A percentile compares a stretch with the other conserved stretches of the same genome.
Conservation (phyloP, 2,113 vertebrate species). For the Zingel zingel region DNA sequence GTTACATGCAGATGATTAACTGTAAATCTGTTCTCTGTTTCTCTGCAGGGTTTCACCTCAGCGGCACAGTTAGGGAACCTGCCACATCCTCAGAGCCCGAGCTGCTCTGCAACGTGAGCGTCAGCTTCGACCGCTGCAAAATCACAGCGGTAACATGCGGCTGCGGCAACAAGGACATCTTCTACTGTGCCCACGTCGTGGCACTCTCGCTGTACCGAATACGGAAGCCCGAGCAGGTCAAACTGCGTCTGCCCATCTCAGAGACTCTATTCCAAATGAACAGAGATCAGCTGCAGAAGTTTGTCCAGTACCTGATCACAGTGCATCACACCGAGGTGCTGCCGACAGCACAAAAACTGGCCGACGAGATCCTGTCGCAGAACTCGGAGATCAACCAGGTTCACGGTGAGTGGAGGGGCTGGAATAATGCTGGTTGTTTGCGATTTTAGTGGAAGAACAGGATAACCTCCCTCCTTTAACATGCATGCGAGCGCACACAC, state of each 20-base stretch:
- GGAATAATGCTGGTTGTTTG: no score
- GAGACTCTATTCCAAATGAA: slow-evolving; percentile 99
- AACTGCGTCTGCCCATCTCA: slow-evolving; percentile 98
- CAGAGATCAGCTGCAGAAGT: slow-evolving; percentile 97
- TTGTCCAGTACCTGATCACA: slow-evolving; percentile 99
- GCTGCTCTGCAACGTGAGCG: slow-evolving; percentile 94
- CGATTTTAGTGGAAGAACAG: not conserved
- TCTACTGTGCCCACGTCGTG: slow-evolving; percentile 98
- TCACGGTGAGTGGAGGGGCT: slow-evolving; percentile 88
- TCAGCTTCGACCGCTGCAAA: slow-evolving; percentile 99
- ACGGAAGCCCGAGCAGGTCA: slow-evolving; percentile 97
- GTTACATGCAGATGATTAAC: not conserved
- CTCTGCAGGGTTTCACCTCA: slow-evolving; percentile 93
- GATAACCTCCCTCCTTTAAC: not conserved
- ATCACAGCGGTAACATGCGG: slow-evolving; percentile 98
- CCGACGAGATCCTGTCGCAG: slow-evolving; percentile 97
- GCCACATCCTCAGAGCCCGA: slow-evolving; percentile 91
- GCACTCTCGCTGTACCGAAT: slow-evolving; percentile 96
- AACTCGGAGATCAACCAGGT: slow-evolving; percentile 99
- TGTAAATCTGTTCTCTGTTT: not conserved
- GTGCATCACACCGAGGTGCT: slow-evolving; percentile 98
- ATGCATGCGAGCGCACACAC: not conserved
- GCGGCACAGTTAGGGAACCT: slow-evolving; percentile 94
- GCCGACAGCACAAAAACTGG: slow-evolving; percentile 96
- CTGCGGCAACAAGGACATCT: slow-evolving; percentile 99